Evolutionary conservation across 2,888 invertebrate genomes (phyloP).

Genomic region (Dichetophora obliterata): DNA sequence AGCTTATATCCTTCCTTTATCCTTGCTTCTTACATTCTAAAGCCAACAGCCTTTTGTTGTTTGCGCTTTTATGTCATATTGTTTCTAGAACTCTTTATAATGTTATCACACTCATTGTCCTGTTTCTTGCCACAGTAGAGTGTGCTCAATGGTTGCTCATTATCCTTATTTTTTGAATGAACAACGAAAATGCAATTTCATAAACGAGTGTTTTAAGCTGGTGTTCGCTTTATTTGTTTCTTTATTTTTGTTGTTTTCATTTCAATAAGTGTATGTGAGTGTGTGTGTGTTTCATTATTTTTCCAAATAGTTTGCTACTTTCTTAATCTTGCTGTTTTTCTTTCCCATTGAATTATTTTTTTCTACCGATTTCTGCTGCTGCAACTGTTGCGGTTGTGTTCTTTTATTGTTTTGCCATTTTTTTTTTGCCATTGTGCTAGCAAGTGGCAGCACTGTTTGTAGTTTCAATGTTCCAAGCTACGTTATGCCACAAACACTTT

Average conservation of each 20-base stretch:
- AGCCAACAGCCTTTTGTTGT: too few relatives aligned
- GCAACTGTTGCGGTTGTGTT: background rate
- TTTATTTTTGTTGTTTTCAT: too few relatives aligned
- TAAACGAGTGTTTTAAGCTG: background rate
- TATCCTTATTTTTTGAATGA: background rate
- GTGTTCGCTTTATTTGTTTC: too few relatives aligned
- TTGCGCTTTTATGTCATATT: too few relatives aligned
- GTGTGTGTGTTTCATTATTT: too few relatives aligned
- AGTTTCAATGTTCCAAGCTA: background rate
- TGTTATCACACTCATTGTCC: background rate
- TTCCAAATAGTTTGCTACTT: background rate
- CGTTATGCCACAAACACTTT: constrained; percentile 4
- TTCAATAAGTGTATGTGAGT: too few relatives aligned
- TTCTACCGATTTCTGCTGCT: background rate
- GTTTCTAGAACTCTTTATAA: too few relatives aligned
- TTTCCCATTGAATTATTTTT: background rate
- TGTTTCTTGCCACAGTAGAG: background rate
- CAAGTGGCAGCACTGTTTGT: background rate
- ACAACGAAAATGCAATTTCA: background rate
- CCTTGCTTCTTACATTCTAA: too few relatives aligned
- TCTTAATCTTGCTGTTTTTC: background rate
- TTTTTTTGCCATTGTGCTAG: background rate
- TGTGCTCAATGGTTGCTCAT: background rate
- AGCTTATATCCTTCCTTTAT: too few relatives aligned
- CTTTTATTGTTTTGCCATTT: background rate